Percentiles rank a stretch among this genome's conserved stretches.
phyloP scores from a whole-genome alignment of 2,888 invertebrate species.

The Protodeltote pygarga region DNA sequence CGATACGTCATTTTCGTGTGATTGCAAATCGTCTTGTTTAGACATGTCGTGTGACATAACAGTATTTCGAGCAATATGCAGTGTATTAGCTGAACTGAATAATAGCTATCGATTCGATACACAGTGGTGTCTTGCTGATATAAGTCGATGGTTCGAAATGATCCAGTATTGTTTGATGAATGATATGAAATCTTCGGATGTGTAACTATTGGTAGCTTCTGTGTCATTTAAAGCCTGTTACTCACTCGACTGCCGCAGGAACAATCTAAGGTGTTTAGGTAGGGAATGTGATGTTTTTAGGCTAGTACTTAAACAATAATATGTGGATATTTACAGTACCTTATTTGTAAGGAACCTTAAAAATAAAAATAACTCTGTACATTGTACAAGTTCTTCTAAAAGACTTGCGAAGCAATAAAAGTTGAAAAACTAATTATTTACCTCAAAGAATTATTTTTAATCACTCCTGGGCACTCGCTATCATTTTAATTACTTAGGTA shows the following conservation, averaged over 20 bases:
- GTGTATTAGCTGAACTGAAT: constrained; percentile 18
- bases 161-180: constrained; percentile 3
- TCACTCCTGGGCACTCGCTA: background rate
- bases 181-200: too few species aligned
- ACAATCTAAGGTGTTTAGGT: background rate
- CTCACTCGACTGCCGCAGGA: too few species aligned
- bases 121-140: background rate
- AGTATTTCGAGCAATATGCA: constrained; percentile 5
- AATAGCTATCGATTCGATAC: constrained; percentile 21
- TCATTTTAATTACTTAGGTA: constrained; percentile 2
- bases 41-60: constrained; percentile 34
- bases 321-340: too few species aligned
- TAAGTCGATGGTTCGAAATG: constrained; percentile 12
- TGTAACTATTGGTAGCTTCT: too few species aligned
- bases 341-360: too few species aligned
- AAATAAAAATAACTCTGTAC: too few species aligned
- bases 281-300: background rate
- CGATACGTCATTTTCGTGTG: constrained; percentile 31
- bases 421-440: constrained; percentile 13
- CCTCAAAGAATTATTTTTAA: constrained; percentile 21
- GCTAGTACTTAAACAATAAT: too few species aligned
- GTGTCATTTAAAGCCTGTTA: too few species aligned
- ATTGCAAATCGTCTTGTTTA: constrained; percentile 44
- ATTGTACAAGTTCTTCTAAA: too few species aligned
- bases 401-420: background rate